A percentile compares a stretch with the other conserved stretches of the same genome.
phyloP scores from a whole-genome alignment of 2,888 invertebrate species.

The Galerucella calmariensis region DNA sequence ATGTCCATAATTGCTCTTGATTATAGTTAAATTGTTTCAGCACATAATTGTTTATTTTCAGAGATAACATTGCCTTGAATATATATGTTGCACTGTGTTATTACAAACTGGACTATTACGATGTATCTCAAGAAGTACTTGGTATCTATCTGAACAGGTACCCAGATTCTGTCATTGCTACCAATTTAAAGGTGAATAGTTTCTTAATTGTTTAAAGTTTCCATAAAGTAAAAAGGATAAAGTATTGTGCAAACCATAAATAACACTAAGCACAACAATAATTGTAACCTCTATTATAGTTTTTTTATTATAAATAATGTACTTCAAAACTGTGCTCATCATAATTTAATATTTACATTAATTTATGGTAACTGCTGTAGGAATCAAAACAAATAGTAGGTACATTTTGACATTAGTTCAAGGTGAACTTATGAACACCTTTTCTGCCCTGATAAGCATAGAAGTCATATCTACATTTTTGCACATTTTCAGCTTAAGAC shows the following conservation, averaged over 20 bases:
- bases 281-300: no score
- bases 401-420: no score
- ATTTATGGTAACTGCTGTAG: no score
- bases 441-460: no score
- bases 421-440: background rate
- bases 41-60: constrained; percentile 61
- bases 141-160: constrained; percentile 91
- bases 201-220: background rate
- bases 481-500: no score
- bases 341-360: no score
- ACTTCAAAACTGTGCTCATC: no score
- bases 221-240: background rate
- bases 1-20: background rate
- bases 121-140: constrained; percentile 97
- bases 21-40: constrained; percentile 9
- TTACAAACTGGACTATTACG: constrained; percentile 98
- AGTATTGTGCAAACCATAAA: no score
- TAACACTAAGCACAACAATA: no score
- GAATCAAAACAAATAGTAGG: no score
- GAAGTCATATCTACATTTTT: no score
- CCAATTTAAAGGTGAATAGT: constrained; percentile 82
- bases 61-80: constrained; percentile 92
- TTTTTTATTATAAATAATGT: no score
- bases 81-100: constrained; percentile 98
- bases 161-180: constrained; percentile 93